Conservation (phyloP, 2,113 vertebrate genomes). For the Hiodon alosoides region DNA sequence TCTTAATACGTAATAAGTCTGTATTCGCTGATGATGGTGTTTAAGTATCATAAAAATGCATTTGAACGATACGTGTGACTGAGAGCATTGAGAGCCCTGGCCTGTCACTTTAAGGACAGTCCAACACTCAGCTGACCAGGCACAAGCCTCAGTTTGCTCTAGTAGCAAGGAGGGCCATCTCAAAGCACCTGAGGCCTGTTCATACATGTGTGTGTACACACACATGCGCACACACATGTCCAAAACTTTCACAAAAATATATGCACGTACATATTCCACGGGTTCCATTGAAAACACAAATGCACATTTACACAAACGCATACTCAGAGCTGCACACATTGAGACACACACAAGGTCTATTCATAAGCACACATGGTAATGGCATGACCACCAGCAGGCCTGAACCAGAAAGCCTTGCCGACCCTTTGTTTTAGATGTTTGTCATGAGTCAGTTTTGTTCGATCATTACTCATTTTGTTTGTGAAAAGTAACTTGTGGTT, state of each 20-base stretch:
- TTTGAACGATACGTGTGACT: too few relatives aligned
- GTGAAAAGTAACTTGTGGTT: too few relatives aligned
- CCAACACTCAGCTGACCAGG: conserved; percentile 6
- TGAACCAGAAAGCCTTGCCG: too few relatives aligned
- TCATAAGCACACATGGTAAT: background rate
- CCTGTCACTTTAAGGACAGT: background rate
- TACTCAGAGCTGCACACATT: background rate
- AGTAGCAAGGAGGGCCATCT: background rate
- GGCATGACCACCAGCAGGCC: background rate
- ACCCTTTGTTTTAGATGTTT: too few relatives aligned
- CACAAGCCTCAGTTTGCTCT: background rate
- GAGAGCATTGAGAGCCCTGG: too few relatives aligned
- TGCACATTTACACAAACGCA: background rate
- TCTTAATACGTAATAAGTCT: too few relatives aligned
- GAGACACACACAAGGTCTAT: background rate
- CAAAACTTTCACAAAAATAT: background rate
- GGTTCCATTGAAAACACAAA: background rate
- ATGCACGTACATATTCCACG: background rate
- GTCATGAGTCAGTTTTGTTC: too few relatives aligned
- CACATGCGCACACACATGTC: conserved; percentile 18
- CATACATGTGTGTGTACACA: background rate
- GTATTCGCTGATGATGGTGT: too few relatives aligned
- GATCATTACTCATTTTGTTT: too few relatives aligned
- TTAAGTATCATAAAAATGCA: too few relatives aligned
- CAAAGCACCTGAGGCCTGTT: too few relatives aligned